Evolutionary conservation across 2,113 vertebrate species (phyloP).

Genomic region (Erinaceus europaeus): DNA sequence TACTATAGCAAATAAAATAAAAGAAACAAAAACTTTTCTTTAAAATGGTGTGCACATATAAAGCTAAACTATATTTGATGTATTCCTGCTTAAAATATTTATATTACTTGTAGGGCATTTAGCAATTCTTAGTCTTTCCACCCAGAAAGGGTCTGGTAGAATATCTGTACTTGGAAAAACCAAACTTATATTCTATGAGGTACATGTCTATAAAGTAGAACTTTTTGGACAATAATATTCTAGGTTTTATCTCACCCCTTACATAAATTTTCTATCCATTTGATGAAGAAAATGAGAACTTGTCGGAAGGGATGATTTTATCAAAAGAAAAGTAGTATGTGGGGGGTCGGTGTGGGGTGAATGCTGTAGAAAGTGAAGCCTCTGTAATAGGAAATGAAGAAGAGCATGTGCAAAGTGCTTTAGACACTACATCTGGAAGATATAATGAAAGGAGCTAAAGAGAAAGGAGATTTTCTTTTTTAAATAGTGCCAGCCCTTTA

Average conservation of each 20-base stretch:
- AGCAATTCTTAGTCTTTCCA: background rate
- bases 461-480: background rate
- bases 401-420: background rate
- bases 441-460: background rate
- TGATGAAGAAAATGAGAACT: constrained; percentile 11
- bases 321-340: background rate
- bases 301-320: background rate
- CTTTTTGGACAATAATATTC: background rate
- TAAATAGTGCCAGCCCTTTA: background rate
- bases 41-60: background rate
- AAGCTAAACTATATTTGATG: background rate
- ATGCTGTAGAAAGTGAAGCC: background rate
- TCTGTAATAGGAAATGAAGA: background rate
- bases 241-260: background rate
- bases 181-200: fast-evolving
- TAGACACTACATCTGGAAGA: background rate
- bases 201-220: too few species aligned
- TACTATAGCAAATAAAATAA: background rate
- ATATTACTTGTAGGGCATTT: background rate
- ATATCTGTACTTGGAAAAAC: background rate
- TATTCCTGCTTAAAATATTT: background rate
- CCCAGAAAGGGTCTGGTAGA: background rate
- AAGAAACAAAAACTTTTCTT: background rate
- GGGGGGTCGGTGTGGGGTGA: background rate
- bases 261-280: background rate